Evolutionary conservation across 2,888 invertebrate genomes (phyloP).

Genomic region (Polydrusus cervinus): DNA sequence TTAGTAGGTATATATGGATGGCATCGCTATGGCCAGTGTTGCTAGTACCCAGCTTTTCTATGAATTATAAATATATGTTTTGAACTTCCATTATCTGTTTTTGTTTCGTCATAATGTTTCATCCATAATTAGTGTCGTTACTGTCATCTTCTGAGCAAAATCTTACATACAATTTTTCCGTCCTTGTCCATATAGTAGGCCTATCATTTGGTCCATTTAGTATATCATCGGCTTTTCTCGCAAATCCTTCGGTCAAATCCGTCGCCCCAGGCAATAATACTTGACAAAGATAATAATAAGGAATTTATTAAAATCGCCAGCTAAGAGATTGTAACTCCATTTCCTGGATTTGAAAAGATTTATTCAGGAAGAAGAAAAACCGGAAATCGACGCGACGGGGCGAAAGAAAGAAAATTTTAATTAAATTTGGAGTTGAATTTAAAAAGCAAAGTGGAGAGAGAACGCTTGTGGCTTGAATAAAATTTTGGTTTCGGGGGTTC

Average conservation of each 20-base stretch:
- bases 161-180: no score
- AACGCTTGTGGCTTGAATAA: slow-evolving; percentile 32
- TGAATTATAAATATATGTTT: no score
- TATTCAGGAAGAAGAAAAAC: slow-evolving; percentile 48
- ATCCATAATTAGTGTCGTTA: no score
- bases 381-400: slow-evolving; percentile 42
- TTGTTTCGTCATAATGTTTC: no score
- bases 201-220: slow-evolving; percentile 37
- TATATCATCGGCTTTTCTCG: slow-evolving; percentile 55
- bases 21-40: no score
- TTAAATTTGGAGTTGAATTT: slow-evolving; percentile 53
- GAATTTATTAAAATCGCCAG: slow-evolving; percentile 59
- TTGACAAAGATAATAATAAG: slow-evolving; percentile 61
- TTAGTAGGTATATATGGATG: no score
- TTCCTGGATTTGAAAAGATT: slow-evolving; percentile 57
- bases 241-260: slow-evolving; percentile 47
- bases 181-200: slow-evolving; percentile 34
- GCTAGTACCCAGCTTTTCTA: no score
- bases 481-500: slow-evolving; percentile 26
- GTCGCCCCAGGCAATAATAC: slow-evolving; percentile 54
- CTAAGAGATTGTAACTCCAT: slow-evolving; percentile 60
- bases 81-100: no score
- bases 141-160: no score
- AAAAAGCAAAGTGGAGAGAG: slow-evolving; percentile 49
- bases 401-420: slow-evolving; percentile 51